Conservation (phyloP, 2,113 vertebrate genomes). For the Coregonus clupeaformis region DNA sequence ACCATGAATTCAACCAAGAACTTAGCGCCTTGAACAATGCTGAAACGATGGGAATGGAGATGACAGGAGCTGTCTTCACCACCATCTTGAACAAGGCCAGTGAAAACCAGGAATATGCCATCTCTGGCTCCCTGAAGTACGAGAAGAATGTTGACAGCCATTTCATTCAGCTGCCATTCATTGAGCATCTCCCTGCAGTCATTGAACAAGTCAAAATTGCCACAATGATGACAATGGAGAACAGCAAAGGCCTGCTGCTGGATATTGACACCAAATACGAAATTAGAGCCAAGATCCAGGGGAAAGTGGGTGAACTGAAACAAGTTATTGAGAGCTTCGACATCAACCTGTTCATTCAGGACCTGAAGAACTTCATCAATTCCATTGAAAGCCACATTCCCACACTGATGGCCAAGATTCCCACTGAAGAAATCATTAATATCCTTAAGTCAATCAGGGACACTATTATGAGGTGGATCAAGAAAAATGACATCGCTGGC, state of each 20-base stretch:
- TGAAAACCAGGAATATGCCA: slow-evolving; percentile 76
- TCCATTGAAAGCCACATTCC: slow-evolving; percentile 63
- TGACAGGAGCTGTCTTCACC: slow-evolving; percentile 73
- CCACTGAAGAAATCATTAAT: slow-evolving; percentile 71
- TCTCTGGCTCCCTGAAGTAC: slow-evolving; percentile 85
- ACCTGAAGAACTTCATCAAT: slow-evolving; percentile 68
- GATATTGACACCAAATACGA: slow-evolving; percentile 73
- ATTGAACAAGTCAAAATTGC: slow-evolving; percentile 74
- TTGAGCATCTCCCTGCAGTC: slow-evolving; percentile 76
- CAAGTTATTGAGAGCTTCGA: slow-evolving; percentile 77
- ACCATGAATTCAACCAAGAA: slow-evolving; percentile 80
- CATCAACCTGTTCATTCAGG: slow-evolving; percentile 63
- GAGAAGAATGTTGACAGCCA: slow-evolving; percentile 89
- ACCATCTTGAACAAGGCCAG: slow-evolving; percentile 63
- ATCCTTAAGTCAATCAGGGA: slow-evolving; percentile 73
- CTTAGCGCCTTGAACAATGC: slow-evolving; percentile 79
- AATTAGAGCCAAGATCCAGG: slow-evolving; percentile 74
- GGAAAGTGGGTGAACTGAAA: slow-evolving; percentile 76
- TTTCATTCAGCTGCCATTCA: slow-evolving; percentile 81
- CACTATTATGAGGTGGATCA: slow-evolving; percentile 67
- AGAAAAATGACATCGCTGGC: slow-evolving; percentile 74
- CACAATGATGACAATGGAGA: slow-evolving; percentile 67
- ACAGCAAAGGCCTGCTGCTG: slow-evolving; percentile 72
- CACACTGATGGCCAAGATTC: slow-evolving; percentile 67
- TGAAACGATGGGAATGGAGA: slow-evolving; percentile 77